Conservation (phyloP, 1,140 invertebrate genomes). For the Heliconius hewitsoni region DNA sequence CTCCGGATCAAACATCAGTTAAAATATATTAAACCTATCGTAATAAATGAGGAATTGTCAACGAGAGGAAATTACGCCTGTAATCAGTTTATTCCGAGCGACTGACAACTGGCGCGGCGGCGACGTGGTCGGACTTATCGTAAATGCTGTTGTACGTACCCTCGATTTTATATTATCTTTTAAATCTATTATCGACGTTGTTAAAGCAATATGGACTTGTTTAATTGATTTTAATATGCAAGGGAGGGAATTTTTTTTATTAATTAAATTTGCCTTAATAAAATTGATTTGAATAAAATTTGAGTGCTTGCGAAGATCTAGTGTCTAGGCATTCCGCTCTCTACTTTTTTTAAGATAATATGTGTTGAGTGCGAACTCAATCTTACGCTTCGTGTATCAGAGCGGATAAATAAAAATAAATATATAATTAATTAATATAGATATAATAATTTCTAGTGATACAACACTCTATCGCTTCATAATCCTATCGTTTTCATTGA, state of each 20-base stretch:
- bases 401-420: too few relatives aligned
- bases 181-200: neutral
- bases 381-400: too few relatives aligned
- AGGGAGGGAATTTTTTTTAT: neutral
- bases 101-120: constrained; percentile 43
- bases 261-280: too few relatives aligned
- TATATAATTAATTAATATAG: too few relatives aligned
- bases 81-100: constrained; percentile 57
- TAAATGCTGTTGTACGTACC: neutral
- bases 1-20: constrained; percentile 30
- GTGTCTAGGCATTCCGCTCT: too few relatives aligned
- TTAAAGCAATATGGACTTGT: neutral
- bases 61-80: constrained; percentile 55
- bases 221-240: neutral
- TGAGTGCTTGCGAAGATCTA: too few relatives aligned
- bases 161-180: constrained; percentile 9
- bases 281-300: too few relatives aligned
- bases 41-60: constrained; percentile 42
- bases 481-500: too few relatives aligned
- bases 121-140: constrained; percentile 2
- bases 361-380: too few relatives aligned
- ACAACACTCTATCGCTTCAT: too few relatives aligned
- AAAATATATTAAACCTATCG: constrained; percentile 29
- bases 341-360: too few relatives aligned
- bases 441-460: too few relatives aligned